Evolutionary conservation across 2,797 vertebrate genomes (phyloP), one percentile per base, ranked within the genome.

Genomic region (Phalanger gymnotis): DNA sequence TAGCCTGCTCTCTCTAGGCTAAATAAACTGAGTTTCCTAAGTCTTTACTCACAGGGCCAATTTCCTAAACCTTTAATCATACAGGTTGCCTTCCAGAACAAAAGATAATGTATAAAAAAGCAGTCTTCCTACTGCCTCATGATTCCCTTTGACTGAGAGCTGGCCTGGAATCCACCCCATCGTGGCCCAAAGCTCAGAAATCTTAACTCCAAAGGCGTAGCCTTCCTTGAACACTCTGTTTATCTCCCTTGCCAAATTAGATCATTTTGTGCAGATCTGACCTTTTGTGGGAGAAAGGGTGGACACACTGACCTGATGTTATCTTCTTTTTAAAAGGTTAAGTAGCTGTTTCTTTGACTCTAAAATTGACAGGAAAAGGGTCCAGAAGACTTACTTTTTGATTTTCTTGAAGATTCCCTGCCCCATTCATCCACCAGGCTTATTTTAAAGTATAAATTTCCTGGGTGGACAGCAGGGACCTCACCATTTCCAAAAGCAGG

Each of bases 1-100:
- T 61, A 54, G 90, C 25, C 51, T 30, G 51, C 66, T 54, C 55
- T 91, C 95, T 96, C 90, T 96, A 93, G 95, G 91, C 92, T 96
- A 96, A 97, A 97, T 95, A 97, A 96, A 94, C 95, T 31, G 52
- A 93, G 92, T 81, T 95, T 47, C 95, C 55, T 91, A 87, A 93
- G 92, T 54, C 93, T 81, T 53, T 56, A 90, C 94, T 95, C 94
- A 95, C 93, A 73, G 34, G 95, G 54, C 90, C 89, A 92, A 31
- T 96, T 91, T 96, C 95, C 91, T 96, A 96, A 97, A 93, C 94
- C 94, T 96, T 95, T 90, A 89, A 96, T 95, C 94, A 94, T 54
- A 25, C 55, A 92, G 58, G 95, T 94, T 52, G 11, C 93, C 95
- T 94, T 92, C 54, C 53, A 96, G 92, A 56, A 91, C 53, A 28